Base-by-base conservation (phyloP, 2,113 vertebrate genomes). In the Sinocyclocheilus rhinocerous region DNA sequence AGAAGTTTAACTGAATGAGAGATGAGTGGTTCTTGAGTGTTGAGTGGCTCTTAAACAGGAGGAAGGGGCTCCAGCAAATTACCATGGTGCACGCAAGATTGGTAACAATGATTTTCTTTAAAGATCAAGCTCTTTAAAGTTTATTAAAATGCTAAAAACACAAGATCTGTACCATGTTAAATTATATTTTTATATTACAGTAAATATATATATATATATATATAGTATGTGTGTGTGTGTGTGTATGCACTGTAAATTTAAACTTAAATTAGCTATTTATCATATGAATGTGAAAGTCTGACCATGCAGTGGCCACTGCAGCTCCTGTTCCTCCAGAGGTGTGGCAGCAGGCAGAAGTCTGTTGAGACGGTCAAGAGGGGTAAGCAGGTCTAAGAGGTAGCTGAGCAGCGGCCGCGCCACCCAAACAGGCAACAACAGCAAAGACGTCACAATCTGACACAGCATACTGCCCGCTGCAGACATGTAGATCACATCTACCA, bases 281-380 rank as follows among this genome's bases (percentile, higher is more conserved):
- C 12, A 65, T 26, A 65, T 65, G 22, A 48, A 50, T 7, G 22
- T 50, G 73, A 76, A 13, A 50, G 9, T 29, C 94, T 93, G 90
- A 99, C 98, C 97, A 81, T 99, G 97, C 79, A 99, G 96, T 73
- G 98, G 98, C 98, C 98, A 99, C 91, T 99, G 98, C 89, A 99
- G 91, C 90, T 99, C 98, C 89, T 99, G 98, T 90, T 99, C 98
- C 93, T 99, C 98, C 89, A 99, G 90, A 55, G 97, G 96, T n/a
- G 93, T 90, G 4, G 97, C 98, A 16, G 98, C 98, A 1, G 98
- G 98, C 87, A 99, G 89, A 26, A 99, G 95, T 63, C 97, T 94
- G 90, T 99, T 99, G 83, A 99, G 96, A 69, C 95, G 93, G 94
- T 99, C 98, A 84, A 99, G 93, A 63, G 98, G 97, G 0, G 97